phyloP scores from a whole-genome alignment of 1,140 invertebrate genomes.

The Callitettix versicolor region DNA sequence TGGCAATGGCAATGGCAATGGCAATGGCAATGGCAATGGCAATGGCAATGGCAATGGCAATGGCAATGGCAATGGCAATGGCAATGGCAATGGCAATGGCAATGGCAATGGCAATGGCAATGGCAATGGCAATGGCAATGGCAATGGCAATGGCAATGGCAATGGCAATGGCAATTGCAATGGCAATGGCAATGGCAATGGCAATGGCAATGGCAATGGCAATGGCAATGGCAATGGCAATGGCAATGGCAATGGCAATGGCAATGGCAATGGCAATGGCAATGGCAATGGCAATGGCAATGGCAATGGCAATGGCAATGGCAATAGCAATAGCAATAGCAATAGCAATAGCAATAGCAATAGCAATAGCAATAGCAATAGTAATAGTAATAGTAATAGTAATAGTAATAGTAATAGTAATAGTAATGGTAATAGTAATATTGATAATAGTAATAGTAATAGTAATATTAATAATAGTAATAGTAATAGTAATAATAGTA shows the following conservation, averaged over 20 bases:
- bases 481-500: too few relatives aligned
- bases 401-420: background rate
- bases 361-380: too few relatives aligned
- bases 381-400: too few relatives aligned
- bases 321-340: background rate
- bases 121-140: background rate
- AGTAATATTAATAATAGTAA: background rate
- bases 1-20: too few relatives aligned
- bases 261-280: background rate
- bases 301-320: background rate
- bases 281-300: background rate
- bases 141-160: background rate
- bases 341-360: background rate
- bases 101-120: background rate
- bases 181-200: background rate
- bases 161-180: too few relatives aligned
- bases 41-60: too few relatives aligned
- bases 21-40: too few relatives aligned
- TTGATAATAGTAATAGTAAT: too few relatives aligned
- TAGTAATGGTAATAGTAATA: background rate
- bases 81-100: background rate
- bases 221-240: background rate
- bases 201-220: background rate
- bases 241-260: background rate
- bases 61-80: too few relatives aligned